phyloP scores from a whole-genome alignment of 2,113 vertebrate genomes.

The Lanius ludovicianus region DNA sequence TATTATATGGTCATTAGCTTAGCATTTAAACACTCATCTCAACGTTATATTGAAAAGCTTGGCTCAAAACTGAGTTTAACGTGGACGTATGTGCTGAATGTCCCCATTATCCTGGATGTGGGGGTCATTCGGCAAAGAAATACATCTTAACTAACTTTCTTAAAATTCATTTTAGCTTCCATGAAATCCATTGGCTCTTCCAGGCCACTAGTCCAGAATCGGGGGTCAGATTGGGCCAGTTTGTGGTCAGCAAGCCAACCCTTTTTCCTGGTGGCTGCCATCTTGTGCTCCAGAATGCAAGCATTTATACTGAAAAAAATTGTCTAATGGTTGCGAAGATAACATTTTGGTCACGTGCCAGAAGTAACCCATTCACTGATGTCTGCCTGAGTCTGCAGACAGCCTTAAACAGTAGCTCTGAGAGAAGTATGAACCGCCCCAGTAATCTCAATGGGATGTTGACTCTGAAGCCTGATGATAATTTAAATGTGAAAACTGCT shows the following conservation, averaged over 20 bases:
- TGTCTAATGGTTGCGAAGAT: conserved; percentile 67
- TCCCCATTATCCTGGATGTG: neutral
- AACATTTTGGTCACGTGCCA: conserved; percentile 50
- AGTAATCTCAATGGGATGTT: conserved; percentile 73
- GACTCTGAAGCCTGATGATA: conserved; percentile 74
- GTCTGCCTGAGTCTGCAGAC: conserved; percentile 72
- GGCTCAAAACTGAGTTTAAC: conserved; percentile 42
- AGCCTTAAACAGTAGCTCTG: conserved; percentile 70
- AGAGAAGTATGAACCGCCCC: conserved; percentile 68
- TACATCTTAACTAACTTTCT: conserved; percentile 61
- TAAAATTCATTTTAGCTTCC: conserved; percentile 71
- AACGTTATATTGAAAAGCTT: conserved; percentile 3
- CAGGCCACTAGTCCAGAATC: conserved; percentile 65
- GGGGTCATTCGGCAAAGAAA: conserved; percentile 51
- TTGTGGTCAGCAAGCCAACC: conserved; percentile 66
- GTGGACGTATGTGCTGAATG: neutral
- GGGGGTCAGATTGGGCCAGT: conserved; percentile 58
- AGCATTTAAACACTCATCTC: neutral
- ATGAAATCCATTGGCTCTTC: conserved; percentile 71
- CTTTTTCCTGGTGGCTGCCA: conserved; percentile 62
- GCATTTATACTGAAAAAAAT: conserved; percentile 61
- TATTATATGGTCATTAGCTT: neutral
- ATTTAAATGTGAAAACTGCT: conserved; percentile 71
- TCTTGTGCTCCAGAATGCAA: conserved; percentile 68
- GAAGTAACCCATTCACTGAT: conserved; percentile 67